A percentile compares a stretch with the other conserved stretches of the same genome.
Evolutionary conservation across 2,888 invertebrate genomes (phyloP).

Genomic region (Serripes groenlandicus): DNA sequence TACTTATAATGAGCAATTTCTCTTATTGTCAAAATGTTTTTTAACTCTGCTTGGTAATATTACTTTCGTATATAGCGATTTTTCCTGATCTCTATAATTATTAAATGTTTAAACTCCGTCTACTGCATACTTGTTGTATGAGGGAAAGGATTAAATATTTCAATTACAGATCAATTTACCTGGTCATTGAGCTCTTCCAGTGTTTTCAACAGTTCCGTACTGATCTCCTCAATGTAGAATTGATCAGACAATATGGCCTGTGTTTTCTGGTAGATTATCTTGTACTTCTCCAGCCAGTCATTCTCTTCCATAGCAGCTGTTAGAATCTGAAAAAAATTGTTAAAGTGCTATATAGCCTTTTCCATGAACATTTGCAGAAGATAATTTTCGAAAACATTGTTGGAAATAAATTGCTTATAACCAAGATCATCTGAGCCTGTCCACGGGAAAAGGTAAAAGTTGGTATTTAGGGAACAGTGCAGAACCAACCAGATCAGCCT

Average conservation of each 20-base stretch:
- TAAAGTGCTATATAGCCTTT: no score
- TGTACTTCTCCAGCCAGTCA: constrained; percentile 55
- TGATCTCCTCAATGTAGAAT: constrained; percentile 39
- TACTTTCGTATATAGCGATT: no score
- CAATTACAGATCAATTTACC: not conserved
- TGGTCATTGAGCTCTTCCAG: constrained; percentile 5
- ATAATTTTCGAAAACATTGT: no score
- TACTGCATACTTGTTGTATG: not conserved
- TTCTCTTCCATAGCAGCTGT: constrained; percentile 19
- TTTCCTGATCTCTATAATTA: no score
- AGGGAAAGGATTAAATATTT: not conserved
- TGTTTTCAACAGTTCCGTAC: not conserved
- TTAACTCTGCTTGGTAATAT: no score
- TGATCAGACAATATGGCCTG: constrained; percentile 68
- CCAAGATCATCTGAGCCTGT: no score
- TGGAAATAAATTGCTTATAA: no score
- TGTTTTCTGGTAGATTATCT: constrained; percentile 46
- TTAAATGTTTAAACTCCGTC: no score
- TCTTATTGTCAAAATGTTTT: not conserved
- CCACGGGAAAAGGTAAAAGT: no score
- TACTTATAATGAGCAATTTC: not conserved
- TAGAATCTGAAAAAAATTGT: constrained; percentile 20
- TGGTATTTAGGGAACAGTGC: no score
- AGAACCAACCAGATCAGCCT: no score
- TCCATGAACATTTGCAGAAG: no score